Evolutionary conservation across 2,113 vertebrate genomes (phyloP), one percentile per base, ranked within the genome.

Genomic region (Gobius niger): DNA sequence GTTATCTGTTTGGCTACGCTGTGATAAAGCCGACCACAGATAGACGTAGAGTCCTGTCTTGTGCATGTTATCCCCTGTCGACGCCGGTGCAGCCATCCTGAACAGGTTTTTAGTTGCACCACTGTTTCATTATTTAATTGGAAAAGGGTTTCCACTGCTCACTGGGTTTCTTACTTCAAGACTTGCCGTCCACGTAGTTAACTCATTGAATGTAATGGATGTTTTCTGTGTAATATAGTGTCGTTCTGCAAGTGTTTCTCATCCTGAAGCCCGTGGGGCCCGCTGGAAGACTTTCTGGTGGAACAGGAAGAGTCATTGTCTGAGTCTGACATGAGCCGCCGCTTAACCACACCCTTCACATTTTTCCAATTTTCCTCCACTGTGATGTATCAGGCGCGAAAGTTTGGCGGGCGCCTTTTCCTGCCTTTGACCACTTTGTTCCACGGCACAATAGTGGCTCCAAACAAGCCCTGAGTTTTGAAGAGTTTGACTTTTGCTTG

Each of bases 61-160:
- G 63, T 75, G 75, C 66, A 44, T 68, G 75, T 78, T 72, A 7
- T 44, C 56, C 68, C 62, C 14, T 61, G 59, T 76, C 54, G 15
- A 75, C 74, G 70, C 68, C 49, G 69, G 85, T 83, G 86, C 90
- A 90, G 87, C 81, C 88, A 85, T 73, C 85, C 91, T 78, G 80
- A 91, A 87, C 88, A 67, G 92, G 91, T 85, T 91, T 88, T 91
- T 83, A 89, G 91, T 93, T 93, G 91, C 92, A 91, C 74, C 51
- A 51, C 91, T 91, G 65, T 91, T 93, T 79, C 92, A 93, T 93
- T 91, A 93, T 93, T 93, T 89, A 93, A 91, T 91, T 90, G 90
- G 89, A 90, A 90, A 90, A 89, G 87, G 86, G 83, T 91, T 93
- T 92, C 86, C 80, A 85, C 89, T 90, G 54, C 90, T 83, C 75